Conservation (phyloP, 2,797 vertebrate genomes). For the Cyclura pinguis region DNA sequence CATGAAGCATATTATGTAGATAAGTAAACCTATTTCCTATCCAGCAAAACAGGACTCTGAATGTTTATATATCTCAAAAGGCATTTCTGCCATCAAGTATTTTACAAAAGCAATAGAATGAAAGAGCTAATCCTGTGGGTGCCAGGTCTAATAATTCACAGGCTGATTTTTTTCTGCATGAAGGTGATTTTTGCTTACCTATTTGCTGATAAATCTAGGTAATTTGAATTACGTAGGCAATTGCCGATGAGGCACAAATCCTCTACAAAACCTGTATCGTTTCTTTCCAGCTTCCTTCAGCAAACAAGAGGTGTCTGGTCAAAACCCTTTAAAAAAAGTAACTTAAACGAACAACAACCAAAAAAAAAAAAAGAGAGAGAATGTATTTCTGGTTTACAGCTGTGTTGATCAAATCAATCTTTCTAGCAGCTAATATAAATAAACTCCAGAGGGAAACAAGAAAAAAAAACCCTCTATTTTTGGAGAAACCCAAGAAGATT, state of each 20-base stretch:
- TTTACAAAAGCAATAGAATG: slow-evolving; percentile 31
- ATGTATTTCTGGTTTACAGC: background rate
- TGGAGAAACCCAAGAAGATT: background rate
- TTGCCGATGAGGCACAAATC: background rate
- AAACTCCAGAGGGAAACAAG: background rate
- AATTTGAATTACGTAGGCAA: slow-evolving; percentile 30
- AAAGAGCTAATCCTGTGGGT: slow-evolving; percentile 7
- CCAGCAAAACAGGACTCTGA: slow-evolving; percentile 11
- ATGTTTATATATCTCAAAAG: slow-evolving; percentile 25
- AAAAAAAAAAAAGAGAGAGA: background rate
- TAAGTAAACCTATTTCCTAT: slow-evolving; percentile 36
- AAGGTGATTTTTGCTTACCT: slow-evolving; percentile 7
- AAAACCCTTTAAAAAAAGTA: background rate
- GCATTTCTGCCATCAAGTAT: slow-evolving; percentile 28
- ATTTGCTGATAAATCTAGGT: slow-evolving; percentile 22
- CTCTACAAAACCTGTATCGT: background rate
- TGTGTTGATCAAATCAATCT: background rate
- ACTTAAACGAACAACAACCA: background rate
- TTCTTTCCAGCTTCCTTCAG: background rate
- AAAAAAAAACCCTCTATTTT: background rate
- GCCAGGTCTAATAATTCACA: slow-evolving; percentile 8
- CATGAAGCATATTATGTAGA: slow-evolving; percentile 16
- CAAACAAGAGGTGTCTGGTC: background rate
- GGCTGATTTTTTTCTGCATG: background rate
- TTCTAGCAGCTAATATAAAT: slow-evolving; percentile 18